phyloP scores from a whole-genome alignment of 2,888 invertebrate genomes.

The Tuberolachnus salignus region DNA sequence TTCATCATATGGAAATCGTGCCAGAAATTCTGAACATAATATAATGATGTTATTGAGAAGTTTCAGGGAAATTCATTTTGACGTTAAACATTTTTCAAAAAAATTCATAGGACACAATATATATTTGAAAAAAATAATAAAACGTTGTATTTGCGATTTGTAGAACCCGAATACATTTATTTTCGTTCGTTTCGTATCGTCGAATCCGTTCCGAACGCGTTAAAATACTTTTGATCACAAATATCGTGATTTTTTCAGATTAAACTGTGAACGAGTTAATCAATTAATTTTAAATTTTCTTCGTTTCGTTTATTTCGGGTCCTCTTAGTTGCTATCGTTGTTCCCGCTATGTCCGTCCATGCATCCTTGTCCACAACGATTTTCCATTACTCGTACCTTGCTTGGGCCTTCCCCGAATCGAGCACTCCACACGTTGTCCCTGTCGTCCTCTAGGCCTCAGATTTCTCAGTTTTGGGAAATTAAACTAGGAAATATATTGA shows the following conservation, averaged over 20 bases:
- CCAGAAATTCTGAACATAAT: conserved; percentile 46
- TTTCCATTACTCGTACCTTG: no score
- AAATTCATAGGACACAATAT: conserved; percentile 19
- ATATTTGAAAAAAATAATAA: neutral
- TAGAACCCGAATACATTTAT: conserved; percentile 1
- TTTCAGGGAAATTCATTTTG: conserved; percentile 30
- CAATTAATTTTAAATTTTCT: no score
- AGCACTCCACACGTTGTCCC: no score
- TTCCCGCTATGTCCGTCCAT: no score
- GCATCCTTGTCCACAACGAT: no score
- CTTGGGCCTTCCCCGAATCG: no score
- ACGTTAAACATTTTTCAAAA: conserved; percentile 23
- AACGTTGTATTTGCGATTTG: neutral
- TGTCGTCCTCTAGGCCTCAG: no score
- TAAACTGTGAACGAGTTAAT: no score
- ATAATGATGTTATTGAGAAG: conserved; percentile 31
- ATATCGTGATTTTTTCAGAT: neutral
- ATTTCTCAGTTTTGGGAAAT: no score
- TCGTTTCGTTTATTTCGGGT: no score
- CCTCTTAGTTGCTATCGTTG: no score
- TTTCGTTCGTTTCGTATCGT: conserved; percentile 6
- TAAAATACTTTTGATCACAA: conserved; percentile 1
- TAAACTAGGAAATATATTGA: no score
- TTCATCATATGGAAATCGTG: conserved; percentile 8
- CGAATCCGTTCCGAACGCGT: neutral